Percentiles rank a stretch among this genome's conserved stretches.
Conservation (phyloP, 2,113 vertebrate species). For the Apteryx mantelli region DNA sequence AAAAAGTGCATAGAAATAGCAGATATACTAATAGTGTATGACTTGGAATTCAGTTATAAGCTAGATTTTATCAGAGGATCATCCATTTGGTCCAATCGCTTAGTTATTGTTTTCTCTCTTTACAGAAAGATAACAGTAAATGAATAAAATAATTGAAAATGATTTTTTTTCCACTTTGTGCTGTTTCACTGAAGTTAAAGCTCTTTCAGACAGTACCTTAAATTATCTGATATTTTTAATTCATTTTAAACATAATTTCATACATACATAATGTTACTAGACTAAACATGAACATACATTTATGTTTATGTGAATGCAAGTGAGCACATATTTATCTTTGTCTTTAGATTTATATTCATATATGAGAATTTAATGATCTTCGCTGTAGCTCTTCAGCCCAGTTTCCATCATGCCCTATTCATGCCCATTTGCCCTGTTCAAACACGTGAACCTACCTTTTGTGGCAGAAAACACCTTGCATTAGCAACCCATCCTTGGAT, state of each 20-base stretch:
- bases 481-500: not conserved
- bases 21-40: not conserved
- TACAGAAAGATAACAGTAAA: not conserved
- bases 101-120: not conserved
- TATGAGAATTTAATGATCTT: not conserved
- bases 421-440: not conserved
- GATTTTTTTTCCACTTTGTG: not conserved
- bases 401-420: not conserved
- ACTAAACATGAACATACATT: not conserved
- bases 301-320: not conserved
- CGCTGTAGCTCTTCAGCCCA: not conserved
- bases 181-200: not conserved
- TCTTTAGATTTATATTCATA: not conserved
- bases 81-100: not conserved
- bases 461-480: not conserved
- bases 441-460: not conserved
- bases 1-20: not conserved
- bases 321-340: not conserved
- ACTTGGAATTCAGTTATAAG: not conserved
- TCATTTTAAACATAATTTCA: not conserved
- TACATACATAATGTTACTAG: not conserved
- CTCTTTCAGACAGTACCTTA: not conserved
- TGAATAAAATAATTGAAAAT: not conserved
- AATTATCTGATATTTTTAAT: not conserved
- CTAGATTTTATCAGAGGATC: not conserved